Evolutionary conservation across 2,113 vertebrate species (phyloP).

Genomic region (Pan paniscus): DNA sequence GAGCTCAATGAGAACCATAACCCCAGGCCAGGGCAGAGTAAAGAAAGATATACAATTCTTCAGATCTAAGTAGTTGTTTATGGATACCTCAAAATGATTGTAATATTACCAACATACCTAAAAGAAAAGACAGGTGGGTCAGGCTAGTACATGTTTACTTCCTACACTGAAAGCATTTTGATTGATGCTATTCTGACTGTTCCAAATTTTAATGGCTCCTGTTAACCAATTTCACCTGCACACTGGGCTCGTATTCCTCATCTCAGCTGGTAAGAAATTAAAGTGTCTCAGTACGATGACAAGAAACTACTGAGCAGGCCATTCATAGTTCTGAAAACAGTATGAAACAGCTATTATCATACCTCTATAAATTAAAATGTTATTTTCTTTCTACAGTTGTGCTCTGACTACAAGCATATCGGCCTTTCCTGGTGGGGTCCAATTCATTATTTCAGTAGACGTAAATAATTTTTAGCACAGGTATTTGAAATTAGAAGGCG

Average conservation of each 20-base stretch:
- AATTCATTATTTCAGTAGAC: background rate
- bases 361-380: conserved; percentile 35
- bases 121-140: background rate
- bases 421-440: background rate
- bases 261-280: conserved; percentile 22
- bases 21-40: background rate
- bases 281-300: background rate
- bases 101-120: background rate
- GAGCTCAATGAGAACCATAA: background rate
- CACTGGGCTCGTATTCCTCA: background rate
- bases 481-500: background rate
- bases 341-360: background rate
- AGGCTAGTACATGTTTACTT: background rate
- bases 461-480: background rate
- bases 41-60: background rate
- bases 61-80: background rate
- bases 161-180: background rate
- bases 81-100: background rate
- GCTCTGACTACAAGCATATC: background rate
- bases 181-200: background rate
- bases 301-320: background rate
- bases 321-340: background rate
- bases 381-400: background rate
- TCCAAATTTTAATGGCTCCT: background rate
- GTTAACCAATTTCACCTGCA: background rate